Percentiles rank a stretch among this genome's conserved stretches.
Conservation (phyloP, 2,797 vertebrate genomes). For the Aplochiton taeniatus region DNA sequence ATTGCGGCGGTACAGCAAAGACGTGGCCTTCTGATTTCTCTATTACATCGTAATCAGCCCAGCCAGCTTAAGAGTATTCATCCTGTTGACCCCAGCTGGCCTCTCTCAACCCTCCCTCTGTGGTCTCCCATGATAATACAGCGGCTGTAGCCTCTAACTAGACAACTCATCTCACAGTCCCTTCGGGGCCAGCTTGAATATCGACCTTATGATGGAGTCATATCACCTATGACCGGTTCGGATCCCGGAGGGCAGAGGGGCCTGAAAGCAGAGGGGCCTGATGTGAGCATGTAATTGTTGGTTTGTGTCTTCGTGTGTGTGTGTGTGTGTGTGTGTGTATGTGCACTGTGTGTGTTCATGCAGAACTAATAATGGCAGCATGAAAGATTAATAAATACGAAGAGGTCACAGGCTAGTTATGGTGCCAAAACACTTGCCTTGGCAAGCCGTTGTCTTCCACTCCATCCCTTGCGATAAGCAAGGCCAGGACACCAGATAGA, state of each 20-base stretch:
- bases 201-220: too few species aligned
- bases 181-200: too few species aligned
- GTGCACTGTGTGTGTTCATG: background rate
- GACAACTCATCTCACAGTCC: too few species aligned
- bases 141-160: background rate
- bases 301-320: background rate
- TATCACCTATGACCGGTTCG: too few species aligned
- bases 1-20: background rate
- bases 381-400: constrained; percentile 16
- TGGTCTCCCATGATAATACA: background rate
- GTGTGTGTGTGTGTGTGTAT: background rate
- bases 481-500: constrained; percentile 23
- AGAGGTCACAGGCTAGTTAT: constrained; percentile 33
- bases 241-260: too few species aligned
- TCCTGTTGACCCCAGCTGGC: background rate
- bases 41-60: background rate
- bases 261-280: constrained; percentile 2
- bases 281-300: background rate
- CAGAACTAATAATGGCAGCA: too few species aligned
- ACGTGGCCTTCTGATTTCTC: constrained; percentile 2
- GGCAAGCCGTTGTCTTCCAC: constrained; percentile 26
- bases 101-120: background rate
- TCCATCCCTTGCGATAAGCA: constrained; percentile 36
- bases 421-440: constrained; percentile 44
- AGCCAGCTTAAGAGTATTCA: background rate